Evolutionary conservation across 2,797 vertebrate genomes (phyloP), one percentile per base, ranked within the genome.

Genomic region (Halcyon smyrnensis): DNA sequence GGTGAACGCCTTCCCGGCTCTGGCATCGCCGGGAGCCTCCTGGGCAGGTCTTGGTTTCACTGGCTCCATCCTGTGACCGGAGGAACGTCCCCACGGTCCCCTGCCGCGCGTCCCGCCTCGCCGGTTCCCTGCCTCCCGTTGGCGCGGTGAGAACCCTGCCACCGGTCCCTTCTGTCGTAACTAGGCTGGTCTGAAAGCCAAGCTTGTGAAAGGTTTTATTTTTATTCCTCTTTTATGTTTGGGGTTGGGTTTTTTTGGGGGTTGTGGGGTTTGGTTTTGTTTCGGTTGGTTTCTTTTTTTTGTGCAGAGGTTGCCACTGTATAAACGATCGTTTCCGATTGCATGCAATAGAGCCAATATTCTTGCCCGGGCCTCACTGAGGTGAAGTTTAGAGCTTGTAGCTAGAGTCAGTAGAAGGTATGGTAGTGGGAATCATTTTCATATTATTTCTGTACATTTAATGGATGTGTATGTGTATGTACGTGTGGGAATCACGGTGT

Each of bases 11-110:
- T 48, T 79, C 41, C 43, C 80, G 85, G 18, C 8, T 59, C 9
- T 88, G 93, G 80, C 89, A 53, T 68, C 92, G 87, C 93, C 75
- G 20, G 74, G 94, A 92, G 89, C 89, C 95, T 93, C 84, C 74
- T 70, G 36, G 96, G 87, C 80, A 90, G 94, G 80, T 88, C 84
- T 75, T 81, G 84, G 48, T 93, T 24, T 96, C 91, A 84, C 95
- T 97, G 60, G 91, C 79, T 82, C 24, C 45, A 97, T 98, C 98
- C 98, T 98, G 98, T 98, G 98, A 98, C 97, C 3, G 37, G 92
- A 95, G 90, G 87, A 97, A 89, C 95, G 87, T 94, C 90, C 82
- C 19, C 17, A 74, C 91, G 65, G 45, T 36, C 30, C 51, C 8
- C 89, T 94, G 19, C 45, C 17, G 86, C 1, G 43, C 7, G 3